A percentile compares a stretch with the other conserved stretches of the same genome.
phyloP scores from a whole-genome alignment of 2,113 vertebrate genomes.

The Tamias sibiricus region DNA sequence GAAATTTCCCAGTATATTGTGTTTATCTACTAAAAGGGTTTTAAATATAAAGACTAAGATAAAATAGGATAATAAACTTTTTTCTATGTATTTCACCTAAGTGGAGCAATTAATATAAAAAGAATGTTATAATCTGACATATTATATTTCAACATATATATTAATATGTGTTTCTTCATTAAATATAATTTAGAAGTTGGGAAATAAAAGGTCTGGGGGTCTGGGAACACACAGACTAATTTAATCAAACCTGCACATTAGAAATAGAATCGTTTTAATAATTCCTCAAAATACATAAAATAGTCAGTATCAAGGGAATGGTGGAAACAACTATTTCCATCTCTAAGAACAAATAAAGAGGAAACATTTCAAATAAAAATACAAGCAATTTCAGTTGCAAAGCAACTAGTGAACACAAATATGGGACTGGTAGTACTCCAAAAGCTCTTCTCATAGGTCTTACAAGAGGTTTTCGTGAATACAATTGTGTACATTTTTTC shows the following conservation, averaged over 20 bases:
- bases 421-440: fast-evolving
- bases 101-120: background rate
- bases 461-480: background rate
- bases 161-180: no score
- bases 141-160: background rate
- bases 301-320: fast-evolving
- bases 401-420: background rate
- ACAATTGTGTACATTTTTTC: background rate
- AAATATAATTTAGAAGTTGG: background rate
- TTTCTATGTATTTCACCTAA: background rate
- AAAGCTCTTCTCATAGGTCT: no score
- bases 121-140: background rate
- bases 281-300: background rate
- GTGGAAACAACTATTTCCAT: no score
- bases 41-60: background rate
- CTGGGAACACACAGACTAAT: background rate
- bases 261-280: background rate
- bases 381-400: background rate
- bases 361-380: background rate
- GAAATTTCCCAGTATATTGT: background rate
- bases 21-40: background rate
- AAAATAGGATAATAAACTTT: background rate
- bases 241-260: background rate
- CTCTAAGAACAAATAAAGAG: background rate
- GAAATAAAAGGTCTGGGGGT: background rate